A percentile compares a stretch with the other conserved stretches of the same genome.
Conservation (phyloP, 2,113 vertebrate species). For the Candoia aspera region DNA sequence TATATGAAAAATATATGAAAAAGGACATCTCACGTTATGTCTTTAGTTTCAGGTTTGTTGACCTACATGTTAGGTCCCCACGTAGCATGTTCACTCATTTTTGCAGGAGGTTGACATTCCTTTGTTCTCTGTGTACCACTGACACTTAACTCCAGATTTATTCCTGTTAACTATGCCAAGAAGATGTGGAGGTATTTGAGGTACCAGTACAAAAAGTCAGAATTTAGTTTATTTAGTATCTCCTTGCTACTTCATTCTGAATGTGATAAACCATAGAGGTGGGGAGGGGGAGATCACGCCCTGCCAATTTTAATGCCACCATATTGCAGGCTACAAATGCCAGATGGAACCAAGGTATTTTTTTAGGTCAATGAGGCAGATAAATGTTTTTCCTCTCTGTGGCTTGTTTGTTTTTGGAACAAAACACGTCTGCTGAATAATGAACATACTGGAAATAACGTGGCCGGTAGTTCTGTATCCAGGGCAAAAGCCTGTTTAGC, state of each 20-base stretch:
- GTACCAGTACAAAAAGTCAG: not conserved
- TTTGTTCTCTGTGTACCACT: not conserved
- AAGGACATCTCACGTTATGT: too few species aligned
- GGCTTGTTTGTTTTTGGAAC: not conserved
- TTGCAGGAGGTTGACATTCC: not conserved
- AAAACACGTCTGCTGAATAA: not conserved
- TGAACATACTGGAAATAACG: not conserved
- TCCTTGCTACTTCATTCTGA: not conserved
- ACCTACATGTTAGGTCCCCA: not conserved
- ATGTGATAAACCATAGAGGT: not conserved
- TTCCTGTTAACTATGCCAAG: not conserved
- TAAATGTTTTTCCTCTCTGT: not conserved
- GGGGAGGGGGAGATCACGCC: too few species aligned
- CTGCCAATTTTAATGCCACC: not conserved
- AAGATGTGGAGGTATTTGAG: not conserved
- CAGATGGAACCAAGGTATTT: constrained; percentile 3
- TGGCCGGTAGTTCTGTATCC: not conserved
- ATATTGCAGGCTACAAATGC: not conserved
- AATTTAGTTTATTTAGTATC: not conserved
- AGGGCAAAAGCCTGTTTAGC: not conserved
- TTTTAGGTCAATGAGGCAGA: constrained; percentile 10
- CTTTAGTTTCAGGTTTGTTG: too few species aligned
- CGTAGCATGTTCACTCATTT: not conserved
- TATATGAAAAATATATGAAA: too few species aligned
- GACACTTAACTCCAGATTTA: not conserved